Evolutionary conservation across 37 sponge, comb jelly and placozoan genomes (phyloP).

Genomic region (Cliona cf. orientalis): DNA sequence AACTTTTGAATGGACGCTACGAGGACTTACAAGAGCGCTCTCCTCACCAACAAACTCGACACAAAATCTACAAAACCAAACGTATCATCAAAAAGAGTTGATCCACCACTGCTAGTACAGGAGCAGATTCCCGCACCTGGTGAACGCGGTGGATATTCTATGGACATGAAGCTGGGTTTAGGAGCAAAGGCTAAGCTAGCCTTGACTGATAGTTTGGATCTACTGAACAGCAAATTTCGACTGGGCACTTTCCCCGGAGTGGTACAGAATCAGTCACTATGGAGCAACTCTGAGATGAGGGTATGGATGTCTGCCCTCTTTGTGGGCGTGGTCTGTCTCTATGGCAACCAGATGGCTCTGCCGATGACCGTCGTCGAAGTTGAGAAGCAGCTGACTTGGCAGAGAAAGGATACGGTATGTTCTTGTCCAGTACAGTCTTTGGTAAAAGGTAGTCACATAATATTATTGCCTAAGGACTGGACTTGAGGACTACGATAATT

Average conservation of each 20-base stretch:
- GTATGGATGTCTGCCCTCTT: constrained; percentile 36
- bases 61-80: no score
- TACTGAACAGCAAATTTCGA: background rate
- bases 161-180: no score
- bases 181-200: constrained; percentile 9
- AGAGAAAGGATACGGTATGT: no score
- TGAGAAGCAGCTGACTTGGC: constrained; percentile 28
- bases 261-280: constrained; percentile 15
- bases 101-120: background rate
- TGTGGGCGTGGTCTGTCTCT: constrained; percentile 22
- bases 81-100: background rate
- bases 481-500: no score
- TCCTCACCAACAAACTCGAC: no score
- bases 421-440: no score
- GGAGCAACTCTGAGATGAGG: constrained; percentile 12
- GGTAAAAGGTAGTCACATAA: no score
- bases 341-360: constrained; percentile 22
- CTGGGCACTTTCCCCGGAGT: constrained; percentile 8
- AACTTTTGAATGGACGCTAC: no score
- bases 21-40: no score
- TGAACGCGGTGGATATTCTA: no score
- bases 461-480: no score
- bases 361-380: constrained; percentile 39
- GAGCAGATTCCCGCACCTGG: background rate
- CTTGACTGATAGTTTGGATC: constrained; percentile 1